A percentile compares a stretch with the other conserved stretches of the same genome.
phyloP scores from a whole-genome alignment of 2,888 invertebrate species.

The Cataglyphis cursor region DNA sequence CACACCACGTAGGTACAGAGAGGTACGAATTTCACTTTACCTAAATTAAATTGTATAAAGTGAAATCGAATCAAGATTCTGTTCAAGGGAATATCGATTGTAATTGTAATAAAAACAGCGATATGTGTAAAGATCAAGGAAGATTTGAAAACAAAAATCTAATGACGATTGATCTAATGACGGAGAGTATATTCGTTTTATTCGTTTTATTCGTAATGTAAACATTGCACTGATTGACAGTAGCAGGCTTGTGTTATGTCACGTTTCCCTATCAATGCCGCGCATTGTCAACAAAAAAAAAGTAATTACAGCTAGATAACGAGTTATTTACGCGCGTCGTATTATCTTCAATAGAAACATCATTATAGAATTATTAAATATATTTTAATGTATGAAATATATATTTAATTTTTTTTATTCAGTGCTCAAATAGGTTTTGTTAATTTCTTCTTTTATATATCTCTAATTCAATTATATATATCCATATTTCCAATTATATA shows the following conservation, averaged over 20 bases:
- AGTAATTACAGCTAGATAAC: neutral
- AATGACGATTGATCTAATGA: neutral
- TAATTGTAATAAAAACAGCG: neutral
- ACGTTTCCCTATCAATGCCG: neutral
- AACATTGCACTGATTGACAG: neutral
- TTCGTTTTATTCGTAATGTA: neutral
- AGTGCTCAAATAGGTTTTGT: neutral
- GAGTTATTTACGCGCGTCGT: neutral
- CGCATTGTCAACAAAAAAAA: neutral
- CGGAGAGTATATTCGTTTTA: neutral
- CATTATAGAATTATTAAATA: neutral
- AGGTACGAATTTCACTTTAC: constrained; percentile 20
- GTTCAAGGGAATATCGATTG: constrained; percentile 4
- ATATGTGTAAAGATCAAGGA: constrained; percentile 6
- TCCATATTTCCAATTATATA: too few species aligned
- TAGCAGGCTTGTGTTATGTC: neutral
- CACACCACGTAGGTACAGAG: neutral
- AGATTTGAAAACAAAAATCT: neutral
- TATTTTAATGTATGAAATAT: neutral
- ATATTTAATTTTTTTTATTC: constrained; percentile 3
- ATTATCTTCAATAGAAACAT: neutral
- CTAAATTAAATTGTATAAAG: constrained; percentile 41
- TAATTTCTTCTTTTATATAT: neutral
- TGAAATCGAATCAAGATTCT: constrained; percentile 30
- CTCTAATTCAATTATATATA: neutral